phyloP scores from a whole-genome alignment of 2,113 vertebrate species.

The Neolamprologus modestus region DNA sequence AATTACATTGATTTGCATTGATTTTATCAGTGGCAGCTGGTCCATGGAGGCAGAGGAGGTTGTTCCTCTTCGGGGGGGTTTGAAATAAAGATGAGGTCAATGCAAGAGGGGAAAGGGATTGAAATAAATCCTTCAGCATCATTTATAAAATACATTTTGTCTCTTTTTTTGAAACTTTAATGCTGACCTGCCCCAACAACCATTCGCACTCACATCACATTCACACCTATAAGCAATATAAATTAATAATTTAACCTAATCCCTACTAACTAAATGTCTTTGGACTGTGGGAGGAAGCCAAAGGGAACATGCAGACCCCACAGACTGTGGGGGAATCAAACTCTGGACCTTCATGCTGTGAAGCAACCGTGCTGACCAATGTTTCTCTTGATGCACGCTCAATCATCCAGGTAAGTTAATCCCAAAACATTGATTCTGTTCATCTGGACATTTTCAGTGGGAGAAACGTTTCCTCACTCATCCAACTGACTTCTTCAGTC shows the following conservation, averaged over 20 bases:
- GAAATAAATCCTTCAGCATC: background rate
- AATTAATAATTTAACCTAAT: accelerated
- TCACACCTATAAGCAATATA: background rate
- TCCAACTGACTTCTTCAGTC: background rate
- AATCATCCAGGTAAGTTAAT: background rate
- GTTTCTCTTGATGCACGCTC: background rate
- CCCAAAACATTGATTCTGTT: background rate
- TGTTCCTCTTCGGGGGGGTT: accelerated
- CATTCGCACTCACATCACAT: background rate
- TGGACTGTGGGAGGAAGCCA: background rate
- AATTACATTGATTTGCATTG: background rate
- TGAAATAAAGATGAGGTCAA: background rate
- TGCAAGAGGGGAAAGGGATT: accelerated
- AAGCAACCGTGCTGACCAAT: background rate
- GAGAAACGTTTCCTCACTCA: background rate
- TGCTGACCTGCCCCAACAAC: accelerated
- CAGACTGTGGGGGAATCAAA: background rate
- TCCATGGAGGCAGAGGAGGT: background rate
- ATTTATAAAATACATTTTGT: background rate
- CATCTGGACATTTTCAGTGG: background rate
- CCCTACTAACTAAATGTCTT: accelerated
- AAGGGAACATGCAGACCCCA: accelerated
- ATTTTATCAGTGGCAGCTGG: background rate
- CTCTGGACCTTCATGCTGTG: background rate
- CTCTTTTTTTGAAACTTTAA: accelerated